A percentile compares a stretch with the other conserved stretches of the same genome.
phyloP scores from a whole-genome alignment of 1,140 invertebrate species.

The Pararge aegeria region DNA sequence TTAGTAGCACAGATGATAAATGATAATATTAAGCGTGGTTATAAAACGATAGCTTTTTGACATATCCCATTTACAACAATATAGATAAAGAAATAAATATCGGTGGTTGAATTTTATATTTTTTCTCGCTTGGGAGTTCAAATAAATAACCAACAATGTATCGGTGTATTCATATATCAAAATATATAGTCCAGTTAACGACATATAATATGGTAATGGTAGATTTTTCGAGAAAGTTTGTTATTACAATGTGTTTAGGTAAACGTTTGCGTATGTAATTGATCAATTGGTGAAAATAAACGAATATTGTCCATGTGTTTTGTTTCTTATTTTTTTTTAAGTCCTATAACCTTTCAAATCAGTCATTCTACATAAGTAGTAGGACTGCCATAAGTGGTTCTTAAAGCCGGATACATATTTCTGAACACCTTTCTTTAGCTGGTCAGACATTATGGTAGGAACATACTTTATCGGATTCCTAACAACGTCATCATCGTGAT shows the following conservation, averaged over 20 bases:
- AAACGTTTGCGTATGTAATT: slow-evolving; percentile 50
- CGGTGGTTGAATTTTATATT: slow-evolving; percentile 17
- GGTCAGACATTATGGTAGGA: no score
- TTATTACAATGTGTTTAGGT: slow-evolving; percentile 33
- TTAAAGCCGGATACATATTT: no score
- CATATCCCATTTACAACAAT: slow-evolving; percentile 22
- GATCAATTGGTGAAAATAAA: slow-evolving; percentile 58
- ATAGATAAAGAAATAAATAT: slow-evolving; percentile 14
- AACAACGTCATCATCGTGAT: no score
- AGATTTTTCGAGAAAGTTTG: slow-evolving; percentile 19
- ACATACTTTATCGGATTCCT: no score
- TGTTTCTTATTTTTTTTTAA: slow-evolving; percentile 37
- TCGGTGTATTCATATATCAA: slow-evolving; percentile 21
- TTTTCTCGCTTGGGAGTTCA: slow-evolving; percentile 25
- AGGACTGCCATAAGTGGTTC: no score
- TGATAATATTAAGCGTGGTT: slow-evolving; percentile 21
- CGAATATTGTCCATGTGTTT: slow-evolving; percentile 47
- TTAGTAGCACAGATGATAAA: slow-evolving; percentile 24
- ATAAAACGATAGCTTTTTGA: slow-evolving; percentile 22
- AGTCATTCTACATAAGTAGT: no score
- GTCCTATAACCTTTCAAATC: no score
- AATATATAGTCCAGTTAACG: slow-evolving; percentile 24
- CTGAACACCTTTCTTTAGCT: no score
- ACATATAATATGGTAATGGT: slow-evolving; percentile 13
- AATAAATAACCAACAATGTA: slow-evolving; percentile 15